Percentiles rank a stretch among this genome's conserved stretches.
phyloP scores from a whole-genome alignment of 2,113 vertebrate genomes.

The Conger conger region DNA sequence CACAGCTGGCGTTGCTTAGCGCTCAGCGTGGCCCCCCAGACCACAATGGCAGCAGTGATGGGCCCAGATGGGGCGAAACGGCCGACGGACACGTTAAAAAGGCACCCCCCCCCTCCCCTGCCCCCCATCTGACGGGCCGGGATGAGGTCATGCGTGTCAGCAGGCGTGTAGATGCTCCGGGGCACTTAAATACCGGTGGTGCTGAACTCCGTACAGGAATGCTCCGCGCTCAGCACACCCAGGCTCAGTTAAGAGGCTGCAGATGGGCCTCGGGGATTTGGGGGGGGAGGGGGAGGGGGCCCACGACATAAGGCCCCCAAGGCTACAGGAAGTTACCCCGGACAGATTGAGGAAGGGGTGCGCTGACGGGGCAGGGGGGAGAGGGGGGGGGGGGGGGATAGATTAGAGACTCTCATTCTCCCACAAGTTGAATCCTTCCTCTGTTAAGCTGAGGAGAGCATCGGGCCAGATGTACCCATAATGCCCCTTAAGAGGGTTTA shows the following conservation, averaged over 20 bases:
- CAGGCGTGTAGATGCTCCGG: neutral
- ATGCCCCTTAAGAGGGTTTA: neutral
- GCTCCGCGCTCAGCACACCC: no score
- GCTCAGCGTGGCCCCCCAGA: neutral
- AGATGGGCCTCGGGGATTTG: neutral
- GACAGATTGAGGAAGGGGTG: neutral
- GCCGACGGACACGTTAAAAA: neutral
- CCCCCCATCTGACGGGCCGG: no score
- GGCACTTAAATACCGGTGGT: neutral
- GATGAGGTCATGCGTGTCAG: neutral
- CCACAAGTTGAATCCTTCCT: constrained; percentile 11
- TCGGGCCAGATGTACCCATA: neutral
- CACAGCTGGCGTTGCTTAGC: neutral
- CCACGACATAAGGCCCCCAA: constrained; percentile 29
- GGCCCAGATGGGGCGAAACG: no score
- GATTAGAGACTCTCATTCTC: constrained; percentile 36
- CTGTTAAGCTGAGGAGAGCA: neutral
- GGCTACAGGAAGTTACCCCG: constrained; percentile 16
- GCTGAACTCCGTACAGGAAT: neutral
- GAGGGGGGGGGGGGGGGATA: constrained; percentile 13
- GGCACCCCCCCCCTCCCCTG: no score
- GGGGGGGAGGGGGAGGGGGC: neutral
- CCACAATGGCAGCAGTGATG: neutral
- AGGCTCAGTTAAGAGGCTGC: neutral
- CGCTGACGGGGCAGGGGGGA: constrained; percentile 8